These are phyloP conservation scores for Microtus obscurus DNA, from an alignment of 2,797 vertebrate species.

Conservation along the genomic window DNA sequence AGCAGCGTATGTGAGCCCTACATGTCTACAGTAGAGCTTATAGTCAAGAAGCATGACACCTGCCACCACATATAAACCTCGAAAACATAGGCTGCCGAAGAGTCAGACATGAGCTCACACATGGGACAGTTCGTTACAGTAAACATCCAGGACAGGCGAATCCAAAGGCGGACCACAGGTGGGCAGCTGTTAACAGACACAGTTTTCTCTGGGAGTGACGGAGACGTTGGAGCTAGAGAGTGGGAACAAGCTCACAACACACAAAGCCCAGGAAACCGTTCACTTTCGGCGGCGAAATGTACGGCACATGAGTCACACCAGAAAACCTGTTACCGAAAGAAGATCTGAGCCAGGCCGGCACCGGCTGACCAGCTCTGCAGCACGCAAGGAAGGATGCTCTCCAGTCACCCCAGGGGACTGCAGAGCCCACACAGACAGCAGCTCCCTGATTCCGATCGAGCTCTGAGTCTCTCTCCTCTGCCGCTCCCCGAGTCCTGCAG, in stretches of 20 bases:
- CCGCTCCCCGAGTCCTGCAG: neutral
- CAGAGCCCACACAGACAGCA: neutral
- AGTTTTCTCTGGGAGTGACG: no score
- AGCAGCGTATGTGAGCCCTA: neutral
- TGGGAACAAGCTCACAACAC: neutral
- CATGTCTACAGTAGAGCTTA: neutral
- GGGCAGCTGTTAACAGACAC: neutral
- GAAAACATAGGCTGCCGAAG: accelerated
- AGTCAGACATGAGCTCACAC: accelerated
- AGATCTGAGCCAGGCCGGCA: neutral
- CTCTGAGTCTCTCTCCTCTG: no score
- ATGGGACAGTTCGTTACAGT: accelerated
- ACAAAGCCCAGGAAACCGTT: accelerated
- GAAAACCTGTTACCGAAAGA: neutral
- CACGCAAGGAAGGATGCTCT: neutral
- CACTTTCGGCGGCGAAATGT: accelerated
- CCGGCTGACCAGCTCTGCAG: neutral
- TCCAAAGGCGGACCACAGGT: neutral
- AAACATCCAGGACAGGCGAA: accelerated
- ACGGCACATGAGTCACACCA: neutral
- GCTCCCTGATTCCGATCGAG: neutral
- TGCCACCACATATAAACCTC: accelerated
- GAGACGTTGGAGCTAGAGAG: no score
- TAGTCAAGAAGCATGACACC: neutral
- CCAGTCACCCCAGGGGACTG: neutral